These are phyloP conservation scores for Montifringilla adamsi DNA, from an alignment of 2,113 vertebrate species.

Conservation along the genomic window DNA sequence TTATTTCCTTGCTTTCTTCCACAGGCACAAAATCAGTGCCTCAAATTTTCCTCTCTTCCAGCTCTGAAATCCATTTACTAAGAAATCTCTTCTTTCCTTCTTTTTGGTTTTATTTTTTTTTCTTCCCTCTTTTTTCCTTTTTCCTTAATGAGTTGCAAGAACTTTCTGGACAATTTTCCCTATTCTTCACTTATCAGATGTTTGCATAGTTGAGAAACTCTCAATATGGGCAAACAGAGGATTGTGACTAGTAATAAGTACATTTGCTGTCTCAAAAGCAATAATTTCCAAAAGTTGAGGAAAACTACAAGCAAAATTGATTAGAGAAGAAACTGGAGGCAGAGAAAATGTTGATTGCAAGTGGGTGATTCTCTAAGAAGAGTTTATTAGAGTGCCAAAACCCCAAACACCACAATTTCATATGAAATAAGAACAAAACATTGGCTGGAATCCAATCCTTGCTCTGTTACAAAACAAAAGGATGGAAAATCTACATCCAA, in stretches of 20 bases:
- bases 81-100: background rate
- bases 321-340: slow-evolving; percentile 15
- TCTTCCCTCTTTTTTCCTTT: background rate
- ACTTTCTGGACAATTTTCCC: slow-evolving; percentile 9
- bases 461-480: background rate
- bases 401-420: background rate
- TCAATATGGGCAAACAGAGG: slow-evolving; percentile 33
- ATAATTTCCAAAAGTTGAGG: slow-evolving; percentile 32
- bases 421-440: background rate
- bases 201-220: slow-evolving; percentile 1
- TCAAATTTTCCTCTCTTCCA: background rate
- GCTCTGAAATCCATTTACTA: background rate
- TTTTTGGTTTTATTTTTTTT: background rate
- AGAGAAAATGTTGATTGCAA: slow-evolving; percentile 33
- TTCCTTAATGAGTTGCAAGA: background rate
- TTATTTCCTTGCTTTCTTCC: background rate
- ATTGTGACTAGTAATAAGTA: slow-evolving; percentile 17
- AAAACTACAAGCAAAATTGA: slow-evolving; percentile 51
- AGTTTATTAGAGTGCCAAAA: slow-evolving; percentile 17
- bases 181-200: slow-evolving; percentile 19
- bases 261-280: background rate
- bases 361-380: background rate
- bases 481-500: background rate
- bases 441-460: slow-evolving; percentile 7
- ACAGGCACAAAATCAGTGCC: background rate